Evolutionary conservation across 2,888 invertebrate species (phyloP).

Genomic region (Caenorhabditis sp.): DNA sequence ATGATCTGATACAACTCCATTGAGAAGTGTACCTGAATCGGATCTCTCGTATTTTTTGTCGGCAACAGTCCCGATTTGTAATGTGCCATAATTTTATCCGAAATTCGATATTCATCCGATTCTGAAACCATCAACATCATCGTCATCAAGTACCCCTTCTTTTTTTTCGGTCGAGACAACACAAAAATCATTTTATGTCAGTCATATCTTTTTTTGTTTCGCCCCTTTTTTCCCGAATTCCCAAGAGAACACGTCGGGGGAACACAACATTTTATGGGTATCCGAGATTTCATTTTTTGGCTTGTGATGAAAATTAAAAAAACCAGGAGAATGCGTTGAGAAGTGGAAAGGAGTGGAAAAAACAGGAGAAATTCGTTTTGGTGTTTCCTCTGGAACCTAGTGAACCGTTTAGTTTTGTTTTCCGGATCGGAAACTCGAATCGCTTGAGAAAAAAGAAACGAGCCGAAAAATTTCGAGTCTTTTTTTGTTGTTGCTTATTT

Average conservation of each 20-base stretch:
- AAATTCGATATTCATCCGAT: constrained; percentile 46
- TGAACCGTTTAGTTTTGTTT: background rate
- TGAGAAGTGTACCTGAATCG: constrained; percentile 64
- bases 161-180: background rate
- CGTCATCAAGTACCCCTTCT: no score
- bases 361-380: no score
- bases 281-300: no score
- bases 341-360: no score
- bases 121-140: no score
- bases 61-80: constrained; percentile 47
- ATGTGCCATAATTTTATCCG: constrained; percentile 37
- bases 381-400: no score
- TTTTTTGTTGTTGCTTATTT: background rate
- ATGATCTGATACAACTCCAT: constrained; percentile 70
- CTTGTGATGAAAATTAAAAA: no score
- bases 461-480: background rate
- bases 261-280: background rate
- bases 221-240: background rate
- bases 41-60: constrained; percentile 22
- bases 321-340: no score
- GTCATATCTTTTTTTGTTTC: background rate
- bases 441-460: background rate
- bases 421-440: background rate
- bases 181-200: background rate
- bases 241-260: background rate